Percentiles rank a stretch among this genome's conserved stretches.
phyloP scores from a whole-genome alignment of 2,888 invertebrate species.

The Stegana nigrithorax region DNA sequence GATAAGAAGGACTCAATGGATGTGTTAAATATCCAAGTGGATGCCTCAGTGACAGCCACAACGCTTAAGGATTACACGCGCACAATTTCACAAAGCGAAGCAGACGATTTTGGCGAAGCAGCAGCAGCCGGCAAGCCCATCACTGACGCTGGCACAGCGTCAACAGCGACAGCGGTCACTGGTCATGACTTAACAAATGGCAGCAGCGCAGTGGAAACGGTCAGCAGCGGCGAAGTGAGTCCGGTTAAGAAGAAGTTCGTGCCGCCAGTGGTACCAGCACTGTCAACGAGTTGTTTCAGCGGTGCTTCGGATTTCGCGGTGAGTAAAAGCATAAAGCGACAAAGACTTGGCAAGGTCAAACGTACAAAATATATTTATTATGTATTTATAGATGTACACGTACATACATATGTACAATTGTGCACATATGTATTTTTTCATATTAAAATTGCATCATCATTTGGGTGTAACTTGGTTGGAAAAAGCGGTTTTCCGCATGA shows the following conservation, averaged over 20 bases:
- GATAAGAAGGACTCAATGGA: slow-evolving; percentile 4
- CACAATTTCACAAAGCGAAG: slow-evolving; percentile 60
- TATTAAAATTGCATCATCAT: too few relatives aligned
- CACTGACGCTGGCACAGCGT: slow-evolving; percentile 26
- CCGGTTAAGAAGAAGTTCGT: slow-evolving; percentile 59
- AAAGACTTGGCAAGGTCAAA: slow-evolving; percentile 19
- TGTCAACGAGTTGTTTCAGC: slow-evolving; percentile 32
- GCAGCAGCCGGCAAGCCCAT: slow-evolving; percentile 39
- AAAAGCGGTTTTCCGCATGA: too few relatives aligned
- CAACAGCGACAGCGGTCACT: slow-evolving; percentile 36
- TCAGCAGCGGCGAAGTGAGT: slow-evolving; percentile 18
- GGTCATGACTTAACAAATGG: slow-evolving; percentile 10
- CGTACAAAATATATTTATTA: too few relatives aligned
- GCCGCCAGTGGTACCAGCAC: slow-evolving; percentile 27
- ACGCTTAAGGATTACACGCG: slow-evolving; percentile 56
- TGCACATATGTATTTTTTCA: too few relatives aligned
- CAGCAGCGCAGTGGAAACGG: neutral
- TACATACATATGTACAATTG: slow-evolving; percentile 7
- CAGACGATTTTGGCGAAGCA: slow-evolving; percentile 45
- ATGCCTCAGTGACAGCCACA: slow-evolving; percentile 36
- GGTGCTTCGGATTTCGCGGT: slow-evolving; percentile 57
- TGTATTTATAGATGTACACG: too few relatives aligned
- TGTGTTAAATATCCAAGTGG: slow-evolving; percentile 25
- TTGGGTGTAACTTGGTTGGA: too few relatives aligned
- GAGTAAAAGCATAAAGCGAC: slow-evolving; percentile 31